Conservation (phyloP, 2,113 vertebrate genomes). For the Phaethon lepturus region DNA sequence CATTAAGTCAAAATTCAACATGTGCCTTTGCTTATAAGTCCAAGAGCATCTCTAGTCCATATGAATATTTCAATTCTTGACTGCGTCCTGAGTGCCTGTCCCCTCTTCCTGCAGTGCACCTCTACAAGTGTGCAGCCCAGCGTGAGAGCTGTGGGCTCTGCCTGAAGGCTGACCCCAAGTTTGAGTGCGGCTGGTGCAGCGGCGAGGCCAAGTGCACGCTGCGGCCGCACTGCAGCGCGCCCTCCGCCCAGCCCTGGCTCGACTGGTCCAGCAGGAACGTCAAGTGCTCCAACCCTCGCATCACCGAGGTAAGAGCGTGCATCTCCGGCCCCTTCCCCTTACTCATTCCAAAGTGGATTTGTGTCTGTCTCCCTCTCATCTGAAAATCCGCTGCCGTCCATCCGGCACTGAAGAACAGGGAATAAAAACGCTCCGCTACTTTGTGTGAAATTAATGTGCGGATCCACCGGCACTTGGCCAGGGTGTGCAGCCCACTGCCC, state of each 20-base stretch:
- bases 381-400: accelerated
- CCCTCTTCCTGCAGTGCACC: slow-evolving; percentile 83
- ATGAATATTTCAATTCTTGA: accelerated
- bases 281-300: slow-evolving; percentile 97
- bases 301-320: slow-evolving; percentile 87
- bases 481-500: not conserved
- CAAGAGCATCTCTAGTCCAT: accelerated
- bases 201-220: slow-evolving; percentile 88
- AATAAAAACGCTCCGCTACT: not conserved
- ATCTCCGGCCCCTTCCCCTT: accelerated
- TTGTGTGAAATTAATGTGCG: not conserved
- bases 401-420: accelerated
- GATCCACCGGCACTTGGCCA: accelerated
- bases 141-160: slow-evolving; percentile 97
- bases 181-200: slow-evolving; percentile 95
- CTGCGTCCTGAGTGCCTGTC: accelerated
- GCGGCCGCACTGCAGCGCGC: slow-evolving; percentile 83
- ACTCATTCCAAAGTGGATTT: accelerated
- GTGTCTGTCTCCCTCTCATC: not conserved
- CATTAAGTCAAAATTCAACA: not conserved
- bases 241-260: slow-evolving; percentile 88
- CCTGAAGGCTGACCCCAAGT: slow-evolving; percentile 94
- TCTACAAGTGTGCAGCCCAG: slow-evolving; percentile 97
- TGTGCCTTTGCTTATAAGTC: accelerated
- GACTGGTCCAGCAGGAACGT: slow-evolving; percentile 90